Evolutionary conservation across 1,140 invertebrate genomes (phyloP).

Genomic region (Papilio xuthus): DNA sequence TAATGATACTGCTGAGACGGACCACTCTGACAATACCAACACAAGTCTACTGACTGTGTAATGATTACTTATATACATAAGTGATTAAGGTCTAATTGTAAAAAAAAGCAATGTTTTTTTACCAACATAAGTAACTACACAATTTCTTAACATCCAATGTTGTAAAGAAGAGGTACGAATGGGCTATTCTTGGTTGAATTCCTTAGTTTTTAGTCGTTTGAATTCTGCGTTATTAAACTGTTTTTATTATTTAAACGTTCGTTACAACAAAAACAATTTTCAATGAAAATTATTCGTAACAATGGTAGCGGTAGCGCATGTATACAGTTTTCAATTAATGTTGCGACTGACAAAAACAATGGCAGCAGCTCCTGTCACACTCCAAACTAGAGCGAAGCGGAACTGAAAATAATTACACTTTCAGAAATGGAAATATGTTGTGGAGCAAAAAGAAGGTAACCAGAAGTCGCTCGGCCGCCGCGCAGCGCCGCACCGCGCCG

Average conservation of each 20-base stretch:
- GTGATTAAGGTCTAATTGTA: no score
- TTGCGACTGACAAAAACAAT: conserved; percentile 12
- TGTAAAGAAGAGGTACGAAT: no score
- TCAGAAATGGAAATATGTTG: conserved; percentile 4
- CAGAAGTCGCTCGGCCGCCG: no score
- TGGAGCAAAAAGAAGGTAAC: conserved; percentile 22
- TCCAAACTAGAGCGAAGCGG: not conserved
- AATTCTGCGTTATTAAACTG: not conserved
- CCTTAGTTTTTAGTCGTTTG: not conserved
- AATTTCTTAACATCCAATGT: no score
- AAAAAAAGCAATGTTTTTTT: no score
- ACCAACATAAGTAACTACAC: no score
- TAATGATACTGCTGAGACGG: not conserved
- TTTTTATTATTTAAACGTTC: no score
- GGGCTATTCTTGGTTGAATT: not conserved
- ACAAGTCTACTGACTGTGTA: not conserved
- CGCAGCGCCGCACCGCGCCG: no score
- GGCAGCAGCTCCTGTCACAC: not conserved
- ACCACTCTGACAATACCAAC: not conserved
- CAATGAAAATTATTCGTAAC: not conserved
- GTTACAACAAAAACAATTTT: not conserved
- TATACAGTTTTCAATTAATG: not conserved
- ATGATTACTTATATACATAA: no score
- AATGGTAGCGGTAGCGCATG: not conserved
- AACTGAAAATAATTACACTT: conserved; percentile 29